phyloP scores from a whole-genome alignment of 1,140 invertebrate species.

The Rhynchophorus ferrugineus region DNA sequence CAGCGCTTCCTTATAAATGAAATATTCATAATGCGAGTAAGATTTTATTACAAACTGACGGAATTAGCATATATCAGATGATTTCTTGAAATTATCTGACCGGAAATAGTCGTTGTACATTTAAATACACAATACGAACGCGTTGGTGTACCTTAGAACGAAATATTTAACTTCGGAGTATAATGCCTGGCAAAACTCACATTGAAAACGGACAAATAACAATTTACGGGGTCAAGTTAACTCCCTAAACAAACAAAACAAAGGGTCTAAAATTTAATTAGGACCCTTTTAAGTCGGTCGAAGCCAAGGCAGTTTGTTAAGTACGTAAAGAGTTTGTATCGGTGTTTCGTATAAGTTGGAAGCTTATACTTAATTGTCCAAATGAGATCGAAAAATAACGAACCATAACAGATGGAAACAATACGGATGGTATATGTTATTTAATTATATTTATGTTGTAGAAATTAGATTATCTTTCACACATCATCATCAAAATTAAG shows the following conservation, averaged over 20 bases:
- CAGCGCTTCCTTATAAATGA: too few species aligned
- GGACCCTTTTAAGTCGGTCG: not conserved
- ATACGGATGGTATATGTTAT: too few species aligned
- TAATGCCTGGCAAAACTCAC: not conserved
- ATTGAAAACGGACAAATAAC: conserved; percentile 1
- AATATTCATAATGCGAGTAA: too few species aligned
- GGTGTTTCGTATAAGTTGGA: not conserved
- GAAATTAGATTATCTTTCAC: too few species aligned
- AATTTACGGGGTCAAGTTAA: not conserved
- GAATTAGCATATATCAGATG: too few species aligned
- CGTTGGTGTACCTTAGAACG: not conserved
- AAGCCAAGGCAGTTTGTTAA: not conserved
- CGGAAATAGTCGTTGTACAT: not conserved
- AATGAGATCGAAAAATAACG: not conserved
- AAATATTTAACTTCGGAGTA: not conserved
- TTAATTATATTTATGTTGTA: too few species aligned
- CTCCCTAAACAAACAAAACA: conserved; percentile 4
- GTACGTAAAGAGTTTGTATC: not conserved
- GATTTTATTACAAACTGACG: too few species aligned
- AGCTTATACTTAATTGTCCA: not conserved
- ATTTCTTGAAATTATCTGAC: not conserved
- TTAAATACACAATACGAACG: not conserved
- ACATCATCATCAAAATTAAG: too few species aligned
- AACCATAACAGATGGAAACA: too few species aligned
- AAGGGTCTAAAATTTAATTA: conserved; percentile 3